Base-by-base conservation (phyloP, 2,888 invertebrate genomes). In the Sesamia inferens region DNA sequence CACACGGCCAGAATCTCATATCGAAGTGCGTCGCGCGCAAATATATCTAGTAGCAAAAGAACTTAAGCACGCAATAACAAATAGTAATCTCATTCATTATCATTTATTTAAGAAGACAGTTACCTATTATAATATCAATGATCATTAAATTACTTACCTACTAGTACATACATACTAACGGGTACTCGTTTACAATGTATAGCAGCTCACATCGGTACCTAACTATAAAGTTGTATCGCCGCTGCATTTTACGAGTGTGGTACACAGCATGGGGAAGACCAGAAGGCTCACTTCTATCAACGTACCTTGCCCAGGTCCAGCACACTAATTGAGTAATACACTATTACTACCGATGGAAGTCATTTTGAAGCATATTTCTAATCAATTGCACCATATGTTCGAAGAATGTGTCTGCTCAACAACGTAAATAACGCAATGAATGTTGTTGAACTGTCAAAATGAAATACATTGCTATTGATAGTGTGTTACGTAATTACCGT, bases 31-130 rank as follows among this genome's bases (percentile, higher is more conserved):
- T 16, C 16, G 13, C 54, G 47, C 16, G 13, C 54, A 54, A 51
- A n/a, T n/a, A 19, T 31, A 3, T 13, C 31, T 4, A 62, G 19
- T 31, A 54, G 44, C n/a, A 47, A 63, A 59, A 78, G 58, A 61
- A 31, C 2, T 13, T 5, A 24, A n/a, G 57, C 51, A n/a, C 57
- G 11, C 61, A 66, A 48, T 19, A 19, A 77, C 66, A 71, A 62
- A 59, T 6, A 54, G 42, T 0, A 81, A 57, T 59, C 22, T 68
- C 58, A 80, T 65, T 68, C 74, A 79, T 59, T 48, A 62, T 44
- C 59, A 80, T 77, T 81, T 13, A 47, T 57, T 67, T 67, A 66
- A 51, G 51, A 51, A 80, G 65, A 75, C 61, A 48, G 65, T 62
- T 62, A 51, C 16, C 7, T 31, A 74, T 75, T 61, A 55, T 47